These are phyloP conservation scores for Lepidurus couesii DNA, from an alignment of 1,140 invertebrate genomes.

Conservation along the genomic window DNA sequence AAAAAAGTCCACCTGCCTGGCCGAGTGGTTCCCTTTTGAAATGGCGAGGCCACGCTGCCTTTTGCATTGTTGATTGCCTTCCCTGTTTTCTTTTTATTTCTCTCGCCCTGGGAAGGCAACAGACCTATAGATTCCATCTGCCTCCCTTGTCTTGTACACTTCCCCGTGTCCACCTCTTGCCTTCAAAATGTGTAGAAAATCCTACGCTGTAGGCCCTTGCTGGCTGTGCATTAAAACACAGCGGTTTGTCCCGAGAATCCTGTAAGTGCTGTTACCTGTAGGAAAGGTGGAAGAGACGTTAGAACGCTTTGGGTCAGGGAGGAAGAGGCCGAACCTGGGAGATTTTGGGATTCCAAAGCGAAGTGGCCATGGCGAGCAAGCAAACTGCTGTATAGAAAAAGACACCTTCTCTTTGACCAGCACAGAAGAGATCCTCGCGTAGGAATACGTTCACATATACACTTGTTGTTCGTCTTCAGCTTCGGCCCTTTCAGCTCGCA, in stretches of 20 bases:
- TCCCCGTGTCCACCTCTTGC: background rate
- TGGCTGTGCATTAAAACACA: background rate
- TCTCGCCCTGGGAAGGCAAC: background rate
- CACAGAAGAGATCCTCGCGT: background rate
- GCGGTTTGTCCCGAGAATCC: conserved; percentile 13
- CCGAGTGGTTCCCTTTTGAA: too few relatives aligned
- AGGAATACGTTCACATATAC: background rate
- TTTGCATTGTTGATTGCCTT: too few relatives aligned
- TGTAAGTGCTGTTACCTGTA: background rate
- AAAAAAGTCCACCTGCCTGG: too few relatives aligned
- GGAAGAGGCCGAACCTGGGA: conserved; percentile 7
- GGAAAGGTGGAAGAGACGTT: background rate
- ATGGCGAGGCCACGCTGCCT: too few relatives aligned
- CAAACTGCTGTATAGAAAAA: too few relatives aligned
- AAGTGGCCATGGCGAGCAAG: background rate
- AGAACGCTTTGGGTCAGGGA: background rate
- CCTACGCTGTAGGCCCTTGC: background rate
- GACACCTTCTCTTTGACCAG: background rate
- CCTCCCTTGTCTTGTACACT: conserved; percentile 12
- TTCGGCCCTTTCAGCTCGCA: conserved; percentile 8
- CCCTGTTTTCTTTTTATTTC: too few relatives aligned
- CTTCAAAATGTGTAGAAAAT: background rate
- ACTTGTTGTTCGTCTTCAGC: background rate
- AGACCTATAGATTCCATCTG: background rate
- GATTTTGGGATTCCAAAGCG: conserved; percentile 3